Evolutionary conservation across 1,140 invertebrate species (phyloP), one percentile per base, ranked within the genome.

Genomic region (Phthorimaea operculella): DNA sequence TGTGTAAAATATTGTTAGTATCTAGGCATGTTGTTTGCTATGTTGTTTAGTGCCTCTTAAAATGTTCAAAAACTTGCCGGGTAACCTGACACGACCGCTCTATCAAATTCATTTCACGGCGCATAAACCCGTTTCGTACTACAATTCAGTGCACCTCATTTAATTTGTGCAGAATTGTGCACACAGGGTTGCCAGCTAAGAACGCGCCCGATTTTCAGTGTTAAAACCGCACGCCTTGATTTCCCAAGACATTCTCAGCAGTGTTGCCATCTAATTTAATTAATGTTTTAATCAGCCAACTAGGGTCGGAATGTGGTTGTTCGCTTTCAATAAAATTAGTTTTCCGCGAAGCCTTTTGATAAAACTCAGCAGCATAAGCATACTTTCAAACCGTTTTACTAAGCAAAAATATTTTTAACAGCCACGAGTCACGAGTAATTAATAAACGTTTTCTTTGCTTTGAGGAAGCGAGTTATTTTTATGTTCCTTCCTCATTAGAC

Each of bases 211-310:
- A 28, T 39, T 39, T 39, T 39, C 36, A 39, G 36, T 39, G n/a
- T 10, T 39, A 39, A 47, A 47, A 47, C 44, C 44, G 15, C 44
- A 17, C 11, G n/a, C 44, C 55, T 54, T 70, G 76, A 76, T 79
- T 77, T 78, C 72, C 74, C 74, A 74, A 77, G 74, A 74, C 72
- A 74, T 66, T 54, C 52, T 58, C 8, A 15, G 42, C 14, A 45
- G 44, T 47, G 44, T 15, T 47, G 44, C 12, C 44, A 47, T 15
- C 65, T 81, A 75, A 81, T 81, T 79, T 66, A 81, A 83, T 84
- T 79, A 82, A 75, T 64, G 69, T 66, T 69, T 76, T 80, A 79
- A 83, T 78, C 74, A 81, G 68, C 68, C 75, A 82, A 76, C 72
- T 72, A 72, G 68, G 28, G 17, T 33, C 11, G 17, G 21, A 28